Evolutionary conservation across 2,113 vertebrate species (phyloP).

Genomic region (Cyanistes caeruleus): DNA sequence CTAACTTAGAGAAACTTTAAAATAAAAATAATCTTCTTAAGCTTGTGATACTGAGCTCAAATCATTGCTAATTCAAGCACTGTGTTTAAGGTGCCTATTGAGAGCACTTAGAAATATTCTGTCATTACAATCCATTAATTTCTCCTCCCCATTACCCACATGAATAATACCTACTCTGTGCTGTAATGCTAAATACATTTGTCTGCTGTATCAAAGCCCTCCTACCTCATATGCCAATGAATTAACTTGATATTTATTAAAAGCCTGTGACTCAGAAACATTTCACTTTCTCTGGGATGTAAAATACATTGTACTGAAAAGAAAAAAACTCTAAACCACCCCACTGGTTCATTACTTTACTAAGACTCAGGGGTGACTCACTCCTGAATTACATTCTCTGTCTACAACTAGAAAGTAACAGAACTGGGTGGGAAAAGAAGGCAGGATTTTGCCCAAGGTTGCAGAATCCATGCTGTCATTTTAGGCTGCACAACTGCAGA

Average conservation of each 20-base stretch:
- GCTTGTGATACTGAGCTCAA: not conserved
- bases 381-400: not conserved
- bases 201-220: constrained; percentile 9
- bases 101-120: constrained; percentile 11
- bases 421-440: not conserved
- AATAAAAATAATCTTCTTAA: not conserved
- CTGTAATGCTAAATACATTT: not conserved
- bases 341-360: not conserved
- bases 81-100: not conserved
- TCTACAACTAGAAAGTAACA: not conserved
- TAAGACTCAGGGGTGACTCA: constrained; percentile 15
- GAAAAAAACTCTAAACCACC: not conserved
- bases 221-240: not conserved
- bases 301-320: not conserved
- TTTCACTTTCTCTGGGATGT: not conserved
- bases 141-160: not conserved
- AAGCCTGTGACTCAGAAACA: constrained; percentile 24
- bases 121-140: constrained; percentile 4
- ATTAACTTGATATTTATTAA: constrained; percentile 46
- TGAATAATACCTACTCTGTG: not conserved
- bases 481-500: not conserved
- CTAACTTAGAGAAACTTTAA: not conserved
- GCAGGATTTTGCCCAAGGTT: not conserved
- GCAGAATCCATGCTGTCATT: not conserved
- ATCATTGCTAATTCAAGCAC: not conserved